Conservation (phyloP, 2,113 vertebrate genomes). For the Spilogale gracilis region DNA sequence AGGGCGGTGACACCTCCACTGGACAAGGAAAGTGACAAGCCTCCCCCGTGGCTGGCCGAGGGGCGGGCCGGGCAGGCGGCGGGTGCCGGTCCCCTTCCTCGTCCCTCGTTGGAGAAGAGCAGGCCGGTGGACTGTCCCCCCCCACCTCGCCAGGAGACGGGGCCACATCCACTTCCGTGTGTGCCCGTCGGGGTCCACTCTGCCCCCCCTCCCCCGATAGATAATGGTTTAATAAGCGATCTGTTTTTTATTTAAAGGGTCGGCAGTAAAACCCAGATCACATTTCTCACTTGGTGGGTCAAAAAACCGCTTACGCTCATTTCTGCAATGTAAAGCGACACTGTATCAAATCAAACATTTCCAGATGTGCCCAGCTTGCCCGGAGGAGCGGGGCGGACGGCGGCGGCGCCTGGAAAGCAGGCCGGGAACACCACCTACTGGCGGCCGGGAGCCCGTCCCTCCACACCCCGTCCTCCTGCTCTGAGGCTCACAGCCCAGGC, state of each 20-base stretch:
- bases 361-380: conserved; percentile 96
- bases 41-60: not conserved
- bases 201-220: conserved; percentile 86
- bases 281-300: conserved; percentile 95
- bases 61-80: fast-evolving
- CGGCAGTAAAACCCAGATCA: conserved; percentile 95
- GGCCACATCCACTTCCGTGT: conserved; percentile 78
- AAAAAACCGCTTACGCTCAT: conserved; percentile 96
- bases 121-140: not conserved
- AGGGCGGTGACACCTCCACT: fast-evolving
- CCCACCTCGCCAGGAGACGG: conserved; percentile 67
- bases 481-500: fast-evolving
- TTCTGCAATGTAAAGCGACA: conserved; percentile 99
- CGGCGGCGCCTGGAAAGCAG: conserved; percentile 60
- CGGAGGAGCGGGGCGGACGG: not conserved
- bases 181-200: conserved; percentile 74
- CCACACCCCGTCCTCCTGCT: fast-evolving
- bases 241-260: conserved; percentile 95
- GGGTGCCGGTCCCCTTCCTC: not conserved
- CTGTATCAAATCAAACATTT: conserved; percentile 99
- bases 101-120: fast-evolving
- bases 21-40: fast-evolving
- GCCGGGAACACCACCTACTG: conserved; percentile 94
- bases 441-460: conserved; percentile 5
- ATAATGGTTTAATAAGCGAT: conserved; percentile 96